Evolutionary conservation across 2,888 invertebrate species (phyloP).

Genomic region (Rhamphomyia laevipes): DNA sequence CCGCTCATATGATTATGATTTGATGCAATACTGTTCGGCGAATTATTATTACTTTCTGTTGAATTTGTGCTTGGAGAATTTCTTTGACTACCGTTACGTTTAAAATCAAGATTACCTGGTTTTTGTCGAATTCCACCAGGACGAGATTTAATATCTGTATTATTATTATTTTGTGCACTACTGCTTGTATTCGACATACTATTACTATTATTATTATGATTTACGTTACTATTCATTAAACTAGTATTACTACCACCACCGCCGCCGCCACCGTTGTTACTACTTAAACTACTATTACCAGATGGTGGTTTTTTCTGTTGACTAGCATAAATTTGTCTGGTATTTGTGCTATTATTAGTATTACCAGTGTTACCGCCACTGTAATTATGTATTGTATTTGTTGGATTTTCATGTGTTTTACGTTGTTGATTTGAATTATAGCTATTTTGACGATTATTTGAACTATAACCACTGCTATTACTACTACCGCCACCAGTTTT

Average conservation of each 20-base stretch:
- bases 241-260: too few relatives aligned
- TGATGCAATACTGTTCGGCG: constrained; percentile 34
- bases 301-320: not conserved
- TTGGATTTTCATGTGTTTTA: constrained; percentile 15
- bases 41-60: constrained; percentile 36
- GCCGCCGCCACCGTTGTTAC: constrained; percentile 6
- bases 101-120: constrained; percentile 29
- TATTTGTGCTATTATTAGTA: not conserved
- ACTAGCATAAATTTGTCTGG: not conserved
- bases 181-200: constrained; percentile 9
- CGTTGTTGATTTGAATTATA: constrained; percentile 24
- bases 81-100: constrained; percentile 33
- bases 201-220: not conserved
- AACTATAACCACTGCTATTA: constrained; percentile 14
- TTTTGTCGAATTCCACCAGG: constrained; percentile 21
- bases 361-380: not conserved
- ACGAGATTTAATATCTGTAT: constrained; percentile 15
- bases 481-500: constrained; percentile 15
- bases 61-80: constrained; percentile 37
- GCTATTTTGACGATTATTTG: constrained; percentile 20
- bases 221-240: not conserved
- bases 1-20: constrained; percentile 9
- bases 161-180: constrained; percentile 9
- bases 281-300: constrained; percentile 12
- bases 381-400: not conserved